These are phyloP conservation scores for Zaprionus nigranus DNA, from an alignment of 1,140 invertebrate species.

Conservation along the genomic window DNA sequence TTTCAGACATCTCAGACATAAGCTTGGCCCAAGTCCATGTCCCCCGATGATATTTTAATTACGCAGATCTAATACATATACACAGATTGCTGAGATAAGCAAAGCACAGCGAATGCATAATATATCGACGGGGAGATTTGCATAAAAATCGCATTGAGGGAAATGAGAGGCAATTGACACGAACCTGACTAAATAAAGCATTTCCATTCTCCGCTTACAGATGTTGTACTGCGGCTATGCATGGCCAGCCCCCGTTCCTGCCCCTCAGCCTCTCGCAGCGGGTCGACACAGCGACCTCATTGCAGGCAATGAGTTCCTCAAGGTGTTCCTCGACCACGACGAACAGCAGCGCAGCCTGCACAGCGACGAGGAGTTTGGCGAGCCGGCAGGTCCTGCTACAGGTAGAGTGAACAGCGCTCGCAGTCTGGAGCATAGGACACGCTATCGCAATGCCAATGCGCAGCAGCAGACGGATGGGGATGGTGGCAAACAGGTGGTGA, in stretches of 20 bases:
- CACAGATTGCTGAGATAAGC: conserved; percentile 74
- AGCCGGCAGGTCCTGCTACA: conserved; percentile 13
- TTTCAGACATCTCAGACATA: conserved; percentile 8
- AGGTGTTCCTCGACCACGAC: conserved; percentile 76
- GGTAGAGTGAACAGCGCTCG: conserved; percentile 34
- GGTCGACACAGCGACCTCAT: conserved; percentile 75
- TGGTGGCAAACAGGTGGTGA: conserved; percentile 55
- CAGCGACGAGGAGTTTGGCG: conserved; percentile 62
- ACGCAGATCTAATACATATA: conserved; percentile 62
- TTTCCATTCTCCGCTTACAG: conserved; percentile 50
- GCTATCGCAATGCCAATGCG: conserved; percentile 60
- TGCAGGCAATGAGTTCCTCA: conserved; percentile 82
- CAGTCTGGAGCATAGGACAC: conserved; percentile 67
- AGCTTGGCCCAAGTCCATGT: not conserved
- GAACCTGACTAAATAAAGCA: conserved; percentile 52
- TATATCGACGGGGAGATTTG: conserved; percentile 31
- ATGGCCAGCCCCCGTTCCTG: conserved; percentile 45
- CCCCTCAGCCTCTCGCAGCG: not conserved
- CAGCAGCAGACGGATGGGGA: conserved; percentile 38
- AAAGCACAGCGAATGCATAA: conserved; percentile 27
- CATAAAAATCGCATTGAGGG: conserved; percentile 56
- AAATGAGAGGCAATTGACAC: conserved; percentile 42
- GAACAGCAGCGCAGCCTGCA: conserved; percentile 71
- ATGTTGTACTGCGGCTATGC: conserved; percentile 62
- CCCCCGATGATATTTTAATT: conserved; percentile 73